Base-by-base conservation (phyloP, 2,797 vertebrate genomes). In the Lithobates pipiens region DNA sequence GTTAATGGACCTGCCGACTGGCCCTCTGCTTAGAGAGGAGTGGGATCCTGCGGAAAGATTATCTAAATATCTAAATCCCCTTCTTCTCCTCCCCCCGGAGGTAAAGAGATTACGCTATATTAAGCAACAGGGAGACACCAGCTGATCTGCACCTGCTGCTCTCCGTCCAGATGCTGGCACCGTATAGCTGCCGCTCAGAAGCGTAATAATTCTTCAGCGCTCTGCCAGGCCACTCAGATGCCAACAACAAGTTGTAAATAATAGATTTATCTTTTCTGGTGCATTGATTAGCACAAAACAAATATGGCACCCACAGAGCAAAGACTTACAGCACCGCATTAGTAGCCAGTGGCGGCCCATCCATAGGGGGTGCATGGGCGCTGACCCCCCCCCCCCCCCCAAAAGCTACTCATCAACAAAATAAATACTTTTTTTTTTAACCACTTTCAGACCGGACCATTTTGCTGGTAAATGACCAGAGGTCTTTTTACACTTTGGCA, bases 31-130 rank as follows among this genome's bases (percentile, higher is more conserved):
- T 9, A 68, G 44, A 32, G 27, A 50, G 42, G 65, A 71, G 78
- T 23, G 72, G n/a, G 57, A 44, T 32, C 32, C 5, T 1, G 27
- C 25, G 6, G 50, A 25, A 54, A 70, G 83, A 85, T 78, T 85
- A 85, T 73, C 29, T 80, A 78, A 78, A 74, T 65, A 42, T 79
- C 69, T 44, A 46, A 74, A 79, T 57, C 83, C 67, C 75, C 67
- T 29, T 8, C 15, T 32, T 46, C 54, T 6, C 71, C 72, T 29
- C 61, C 77, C 44, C 65, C 78, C 80, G n/a, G 36, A 69, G 39
- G 68, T 77, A 82, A 77, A 82, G 74, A 27, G 80, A 54, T 82
- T 82, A 82, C 50, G 18, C 80, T 86, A 86, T 61, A 80, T 80
- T 85, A 86, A 86, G 79, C 61, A 74, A 50, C 69, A 74, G 54